Conservation (phyloP, 2,113 vertebrate species). For the Spilogale gracilis region DNA sequence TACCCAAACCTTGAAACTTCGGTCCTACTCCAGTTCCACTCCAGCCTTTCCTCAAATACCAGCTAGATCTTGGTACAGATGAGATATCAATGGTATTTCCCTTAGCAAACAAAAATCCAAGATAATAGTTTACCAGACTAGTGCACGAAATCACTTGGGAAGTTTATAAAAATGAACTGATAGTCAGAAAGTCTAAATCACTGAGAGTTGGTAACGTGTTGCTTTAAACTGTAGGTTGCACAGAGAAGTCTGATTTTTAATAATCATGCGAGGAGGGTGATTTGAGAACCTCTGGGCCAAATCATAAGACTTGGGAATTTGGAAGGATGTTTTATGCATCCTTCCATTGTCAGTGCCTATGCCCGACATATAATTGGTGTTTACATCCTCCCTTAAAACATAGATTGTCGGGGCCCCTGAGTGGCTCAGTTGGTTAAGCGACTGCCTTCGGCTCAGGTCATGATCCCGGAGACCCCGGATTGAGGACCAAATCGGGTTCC, state of each 20-base stretch:
- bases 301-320: neutral
- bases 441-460: too few relatives aligned
- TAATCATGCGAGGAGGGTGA: neutral
- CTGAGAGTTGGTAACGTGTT: neutral
- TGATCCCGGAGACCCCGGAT: too few relatives aligned
- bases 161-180: constrained; percentile 30
- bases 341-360: neutral
- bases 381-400: neutral
- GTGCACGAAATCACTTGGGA: neutral
- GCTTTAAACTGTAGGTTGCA: neutral
- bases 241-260: neutral
- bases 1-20: neutral
- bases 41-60: neutral
- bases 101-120: constrained; percentile 3
- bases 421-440: too few relatives aligned
- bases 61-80: neutral
- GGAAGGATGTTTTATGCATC: neutral
- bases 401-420: too few relatives aligned
- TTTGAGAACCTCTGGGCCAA: neutral
- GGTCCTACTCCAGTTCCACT: neutral
- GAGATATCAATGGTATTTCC: neutral
- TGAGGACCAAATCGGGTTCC: too few relatives aligned
- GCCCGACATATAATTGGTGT: neutral
- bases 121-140: neutral
- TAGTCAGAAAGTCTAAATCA: neutral